Evolutionary conservation across 2,797 vertebrate genomes (phyloP), one percentile per base, ranked within the genome.

Genomic region (Huso huso): DNA sequence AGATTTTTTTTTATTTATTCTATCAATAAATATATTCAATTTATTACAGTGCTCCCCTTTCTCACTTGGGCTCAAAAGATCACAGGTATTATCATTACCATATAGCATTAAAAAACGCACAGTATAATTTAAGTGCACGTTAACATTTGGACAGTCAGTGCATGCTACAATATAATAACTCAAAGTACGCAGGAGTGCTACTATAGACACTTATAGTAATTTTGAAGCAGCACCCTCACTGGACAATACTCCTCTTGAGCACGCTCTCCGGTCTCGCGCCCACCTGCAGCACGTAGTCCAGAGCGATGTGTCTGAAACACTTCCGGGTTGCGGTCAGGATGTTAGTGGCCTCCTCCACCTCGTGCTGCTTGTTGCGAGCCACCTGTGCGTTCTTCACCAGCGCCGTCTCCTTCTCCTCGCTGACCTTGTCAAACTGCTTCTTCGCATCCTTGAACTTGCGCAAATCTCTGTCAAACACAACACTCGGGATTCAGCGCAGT

Each of bases 381-480:
- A 93, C 93, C 80, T 99, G 96, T 8, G 95, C 95, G 3, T 99
- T 98, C 81, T 95, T 98, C 49, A 89, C 93, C 23, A 99, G 80
- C 0, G 97, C 95, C 0, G 91, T 93, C 72, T 99, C 97, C 78
- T 98, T 98, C 76, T 99, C 97, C 78, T 99, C 97, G 6, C 95
- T 98, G 75, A 97, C 95, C 83, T 97, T 98, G 84, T 99, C 97
- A 79, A 99, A 99, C 37, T 97, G 94, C 72, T 98, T 98, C 83
- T 98, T 98, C 48, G 94, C 90, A 75, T 99, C 96, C 87, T 99
- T 99, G 75, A 99, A 99, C 85, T 92, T 96, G 63, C 93, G 91
- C 64, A 99, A 86, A 84, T 99, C 97, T 76, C 97, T 99, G 78
- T 71, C 11, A 68, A 70, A 72, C 75, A 8, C 9, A 57, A 18